Conservation (phyloP, 2,888 invertebrate species). For the Netelia fuscicornis region DNA sequence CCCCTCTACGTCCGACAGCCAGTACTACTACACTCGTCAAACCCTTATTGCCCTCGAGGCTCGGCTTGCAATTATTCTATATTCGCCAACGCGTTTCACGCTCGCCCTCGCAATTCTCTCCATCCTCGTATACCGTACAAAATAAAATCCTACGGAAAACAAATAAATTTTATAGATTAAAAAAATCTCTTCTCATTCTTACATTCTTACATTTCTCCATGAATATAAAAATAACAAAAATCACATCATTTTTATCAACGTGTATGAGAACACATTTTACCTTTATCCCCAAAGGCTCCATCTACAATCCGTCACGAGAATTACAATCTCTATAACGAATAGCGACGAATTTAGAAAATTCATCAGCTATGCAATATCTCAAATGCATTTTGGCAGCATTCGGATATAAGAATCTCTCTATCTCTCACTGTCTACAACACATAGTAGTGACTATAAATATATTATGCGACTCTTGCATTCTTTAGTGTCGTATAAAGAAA, state of each 20-base stretch:
- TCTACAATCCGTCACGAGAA: too few relatives aligned
- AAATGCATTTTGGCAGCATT: not conserved
- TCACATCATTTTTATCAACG: not conserved
- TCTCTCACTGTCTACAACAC: too few relatives aligned
- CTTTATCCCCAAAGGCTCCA: too few relatives aligned
- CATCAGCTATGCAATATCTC: too few relatives aligned
- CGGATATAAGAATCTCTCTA: not conserved
- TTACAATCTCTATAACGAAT: too few relatives aligned
- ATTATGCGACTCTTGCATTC: slow-evolving; percentile 41
- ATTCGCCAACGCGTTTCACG: slow-evolving; percentile 45
- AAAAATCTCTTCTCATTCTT: not conserved
- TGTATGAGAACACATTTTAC: not conserved
- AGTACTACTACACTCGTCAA: slow-evolving; percentile 28
- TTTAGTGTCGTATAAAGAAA: slow-evolving; percentile 11
- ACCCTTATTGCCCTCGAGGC: slow-evolving; percentile 40
- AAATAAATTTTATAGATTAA: not conserved
- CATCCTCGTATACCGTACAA: not conserved
- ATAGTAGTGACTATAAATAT: slow-evolving; percentile 36
- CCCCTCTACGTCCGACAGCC: slow-evolving; percentile 20
- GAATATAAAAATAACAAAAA: not conserved
- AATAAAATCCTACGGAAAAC: not conserved
- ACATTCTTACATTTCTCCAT: not conserved
- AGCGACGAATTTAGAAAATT: too few relatives aligned
- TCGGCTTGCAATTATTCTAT: slow-evolving; percentile 51
- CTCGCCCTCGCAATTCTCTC: slow-evolving; percentile 44